Evolutionary conservation across 2,113 vertebrate species (phyloP), one percentile per base, ranked within the genome.

Genomic region (Tichodroma muraria): DNA sequence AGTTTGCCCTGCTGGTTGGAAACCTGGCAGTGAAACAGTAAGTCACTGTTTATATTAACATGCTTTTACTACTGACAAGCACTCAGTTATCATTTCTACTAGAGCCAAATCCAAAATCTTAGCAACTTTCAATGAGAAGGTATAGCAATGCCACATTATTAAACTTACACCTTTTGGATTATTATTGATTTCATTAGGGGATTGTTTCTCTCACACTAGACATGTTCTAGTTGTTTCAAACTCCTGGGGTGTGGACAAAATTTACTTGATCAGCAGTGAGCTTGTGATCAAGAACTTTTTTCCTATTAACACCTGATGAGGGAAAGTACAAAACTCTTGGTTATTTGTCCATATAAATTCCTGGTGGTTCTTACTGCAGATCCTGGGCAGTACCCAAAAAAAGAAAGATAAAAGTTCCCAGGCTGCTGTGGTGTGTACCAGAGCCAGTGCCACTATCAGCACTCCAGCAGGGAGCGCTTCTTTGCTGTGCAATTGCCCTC

Each of bases 1-100:
- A 99, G 99, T 99, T 87, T 99, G 99, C 95, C 99, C 99, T 93
- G 99, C 99, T 97, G 99, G 99, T 86, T 99, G 99, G 99, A 99
- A 99, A 95, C 99, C 99, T 95, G 99, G 99, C 96, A 99, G 99
- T 85, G 99, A 99, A 97, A 99, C 99, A 56, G 99, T 99, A 98
- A 99, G 99, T 98, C n/a, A 16, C 40, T 38, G 14, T 71, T 95
- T 57, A 35, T 80, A 25, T 42, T 80, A 85, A 81, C 37, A 59
- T 77, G 61, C 38, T 27, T 6, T 8, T 60, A 61, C 40, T 84
- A 38, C 27, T 86, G 31, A 27, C 35, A 94, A 42, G 4, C 33
- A 60, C 37, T 49, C 25, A 21, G 16, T 70, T 79, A 31, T 3
- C 9, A 8, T 88, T 89, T 88, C 49, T 40, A 11, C 11, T 93